These are phyloP conservation scores for Diarsia dahlii DNA, from an alignment of 2,888 invertebrate genomes.

Conservation along the genomic window DNA sequence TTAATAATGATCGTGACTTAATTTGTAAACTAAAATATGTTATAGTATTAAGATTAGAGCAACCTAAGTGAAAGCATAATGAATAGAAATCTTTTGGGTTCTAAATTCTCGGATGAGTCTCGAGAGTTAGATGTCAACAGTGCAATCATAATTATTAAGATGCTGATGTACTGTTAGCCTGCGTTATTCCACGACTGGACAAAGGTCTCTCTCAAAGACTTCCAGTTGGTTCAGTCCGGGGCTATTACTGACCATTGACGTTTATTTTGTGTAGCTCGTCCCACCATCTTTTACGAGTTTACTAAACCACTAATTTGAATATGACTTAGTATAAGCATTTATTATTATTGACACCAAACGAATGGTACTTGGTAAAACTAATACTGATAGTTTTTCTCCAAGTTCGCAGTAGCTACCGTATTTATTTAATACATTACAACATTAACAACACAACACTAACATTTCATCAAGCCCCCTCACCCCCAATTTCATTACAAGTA, in stretches of 20 bases:
- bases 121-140: not conserved
- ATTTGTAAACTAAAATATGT: not conserved
- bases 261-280: not conserved
- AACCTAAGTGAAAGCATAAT: not conserved
- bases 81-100: not conserved
- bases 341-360: not conserved
- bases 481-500: slow-evolving; percentile 28
- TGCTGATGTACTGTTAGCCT: not conserved
- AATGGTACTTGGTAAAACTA: not conserved
- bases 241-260: not conserved
- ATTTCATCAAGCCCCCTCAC: not conserved
- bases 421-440: not conserved
- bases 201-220: not conserved
- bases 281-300: not conserved
- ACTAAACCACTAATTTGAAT: not conserved
- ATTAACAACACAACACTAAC: not conserved
- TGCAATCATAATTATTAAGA: not conserved
- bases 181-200: not conserved
- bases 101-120: not conserved
- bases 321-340: not conserved
- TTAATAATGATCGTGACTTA: not conserved
- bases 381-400: not conserved
- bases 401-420: not conserved
- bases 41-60: not conserved
- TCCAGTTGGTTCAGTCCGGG: not conserved